phyloP scores from a whole-genome alignment of 30 jellyfish, hydroid and myxozoan genomes.

The Chrysaora quinquecirrha region DNA sequence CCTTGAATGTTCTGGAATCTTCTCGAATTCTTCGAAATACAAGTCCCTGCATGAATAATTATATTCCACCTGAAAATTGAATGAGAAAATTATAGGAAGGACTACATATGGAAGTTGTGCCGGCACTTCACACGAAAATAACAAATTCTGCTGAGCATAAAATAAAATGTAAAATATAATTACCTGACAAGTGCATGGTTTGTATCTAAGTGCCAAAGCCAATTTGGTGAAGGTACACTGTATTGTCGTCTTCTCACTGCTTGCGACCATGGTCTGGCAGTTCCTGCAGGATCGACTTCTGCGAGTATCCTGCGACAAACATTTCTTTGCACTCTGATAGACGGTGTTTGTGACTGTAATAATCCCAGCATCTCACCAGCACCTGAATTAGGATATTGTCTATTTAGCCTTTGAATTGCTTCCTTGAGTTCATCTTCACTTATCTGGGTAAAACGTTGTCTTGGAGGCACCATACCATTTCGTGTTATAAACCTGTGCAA shows the following conservation, averaged over 20 bases:
- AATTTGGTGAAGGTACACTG: constrained; percentile 29
- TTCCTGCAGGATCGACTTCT: constrained; percentile 52
- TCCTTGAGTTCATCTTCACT: constrained; percentile 14
- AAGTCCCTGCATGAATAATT: neutral
- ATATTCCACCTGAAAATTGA: neutral
- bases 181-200: constrained; percentile 16
- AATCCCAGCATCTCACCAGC: constrained; percentile 19
- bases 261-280: constrained; percentile 31
- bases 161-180: too few relatives aligned
- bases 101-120: neutral
- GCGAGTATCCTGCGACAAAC: constrained; percentile 14
- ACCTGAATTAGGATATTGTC: constrained; percentile 10
- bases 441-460: neutral
- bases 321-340: constrained; percentile 22
- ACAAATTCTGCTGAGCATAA: neutral
- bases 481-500: constrained; percentile 9
- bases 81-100: neutral
- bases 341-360: neutral
- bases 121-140: neutral
- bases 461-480: neutral
- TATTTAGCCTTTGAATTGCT: neutral
- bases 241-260: constrained; percentile 20
- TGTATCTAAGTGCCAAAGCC: constrained; percentile 41
- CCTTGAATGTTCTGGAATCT: too few relatives aligned
- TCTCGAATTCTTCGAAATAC: too few relatives aligned